Base-by-base conservation (phyloP, 2,797 vertebrate genomes). In the Furcifer pardalis region DNA sequence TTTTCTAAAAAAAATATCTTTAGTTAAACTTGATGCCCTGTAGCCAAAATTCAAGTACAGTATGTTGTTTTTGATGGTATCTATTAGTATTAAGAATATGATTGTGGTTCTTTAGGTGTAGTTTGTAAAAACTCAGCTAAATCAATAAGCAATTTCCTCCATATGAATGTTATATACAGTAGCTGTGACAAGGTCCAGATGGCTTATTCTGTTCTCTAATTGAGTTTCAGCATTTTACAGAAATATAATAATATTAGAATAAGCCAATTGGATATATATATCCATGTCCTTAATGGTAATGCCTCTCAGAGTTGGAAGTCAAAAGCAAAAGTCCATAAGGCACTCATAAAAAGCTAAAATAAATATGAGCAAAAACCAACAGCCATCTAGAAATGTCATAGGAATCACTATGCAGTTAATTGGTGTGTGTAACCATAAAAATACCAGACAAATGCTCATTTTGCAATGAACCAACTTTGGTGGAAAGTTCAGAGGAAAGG, bases 111-210 rank as follows among this genome's bases (percentile, higher is more conserved):
- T 90, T 81, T 49, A 19, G 68, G 83, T 69, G 77, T 84, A 78
- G 86, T 86, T 83, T 84, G 86, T 86, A 92, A 84, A 89, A 89
- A 91, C 86, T 91, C 78, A 83, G 88, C 49, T 60, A 86, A 89
- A 90, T 92, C 86, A 90, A 90, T 90, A 90, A 82, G 49, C 85
- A 94, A 91, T 93, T 85, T 91, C 85, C 78, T 81, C 75, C 88
- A 68, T 87, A 81, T 1, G 80, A 88, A 85, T 35, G 79, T 85
- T 89, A 87, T 56, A 77, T 85, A 87, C 74, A 60, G 87, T 73
- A 79, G 63, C 89, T 86, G 65, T 78, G 81, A 37, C 62, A 90
- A 76, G 71, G 78, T 84, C 82, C 90, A 90, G 81, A 79, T 86
- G 85, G 88, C 84, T 90, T 85, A 69, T 83, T 88, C 88, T 40